Base-by-base conservation (phyloP, 2,888 invertebrate species). In the Tetanocera ferruginea region DNA sequence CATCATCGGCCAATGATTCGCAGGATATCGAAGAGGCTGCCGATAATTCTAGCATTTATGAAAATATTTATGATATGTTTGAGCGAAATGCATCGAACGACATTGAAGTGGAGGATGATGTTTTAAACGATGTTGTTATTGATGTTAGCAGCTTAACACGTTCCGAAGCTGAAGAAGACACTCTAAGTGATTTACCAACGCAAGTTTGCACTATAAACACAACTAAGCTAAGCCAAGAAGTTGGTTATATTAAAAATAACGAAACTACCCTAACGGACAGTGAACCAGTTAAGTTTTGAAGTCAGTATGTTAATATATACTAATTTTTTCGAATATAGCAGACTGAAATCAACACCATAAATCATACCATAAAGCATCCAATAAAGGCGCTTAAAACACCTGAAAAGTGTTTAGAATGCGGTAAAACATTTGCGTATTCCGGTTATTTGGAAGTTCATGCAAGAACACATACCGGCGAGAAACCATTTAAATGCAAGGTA, bases 361-460 rank as follows among this genome's bases (percentile, higher is more conserved):
- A 19, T 11, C 57, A 60, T 3, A n/a, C n/a, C n/a, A 60, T 8
- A 51, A 72, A 57, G 23, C 14, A 2, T 37, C n/a, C 0, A 49
- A 23, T 25, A 62, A 81, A 82, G 43, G 70, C 79, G 6, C 78
- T 85, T 11, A 84, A 85, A 78, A 79, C 81, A 31, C 84, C 85
- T 5, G 86, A 86, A 55, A 83, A 86, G 37, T 87, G 87, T 64
- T 80, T 80, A 28, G 84, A 85, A 55, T 87, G 87, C 77, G 86
- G 85, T 0, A 87, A 87, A 76, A 79, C 80, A 31, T 88, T 87
- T 76, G 81, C 82, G 51, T 86, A 87, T 51, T 82, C 83, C 37
- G 85, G 86, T 6, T 87, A 86, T 79, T 81, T 88, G 66, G 86
- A 87, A 77, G 80, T 84, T 9, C 88, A 88, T 77, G 82, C 83